Conservation (phyloP, 1,140 invertebrate species). For the honey bee (Apis mellifera) region DNA sequence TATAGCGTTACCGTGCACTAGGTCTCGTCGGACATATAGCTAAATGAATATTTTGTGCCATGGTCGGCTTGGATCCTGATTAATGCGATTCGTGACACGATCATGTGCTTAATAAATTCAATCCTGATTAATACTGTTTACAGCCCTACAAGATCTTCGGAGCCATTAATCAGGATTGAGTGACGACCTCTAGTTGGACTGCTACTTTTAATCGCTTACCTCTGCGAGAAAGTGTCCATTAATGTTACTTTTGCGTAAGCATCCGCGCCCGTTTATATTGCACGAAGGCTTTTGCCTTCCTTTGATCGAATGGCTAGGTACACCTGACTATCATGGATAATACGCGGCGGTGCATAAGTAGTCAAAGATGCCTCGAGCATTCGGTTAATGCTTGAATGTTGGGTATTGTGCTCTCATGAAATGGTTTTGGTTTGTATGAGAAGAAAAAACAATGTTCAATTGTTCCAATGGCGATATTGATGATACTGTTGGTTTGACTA, state of each 20-base stretch:
- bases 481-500: slow-evolving; percentile 17
- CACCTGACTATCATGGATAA: neutral
- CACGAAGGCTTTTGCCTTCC: slow-evolving; percentile 8
- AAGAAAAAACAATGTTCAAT: neutral
- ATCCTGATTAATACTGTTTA: slow-evolving; percentile 76
- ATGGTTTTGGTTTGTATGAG: neutral
- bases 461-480: neutral
- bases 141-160: slow-evolving; percentile 60
- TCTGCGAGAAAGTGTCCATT: slow-evolving; percentile 44
- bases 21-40: slow-evolving; percentile 33
- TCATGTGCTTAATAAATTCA: slow-evolving; percentile 63
- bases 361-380: neutral
- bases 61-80: slow-evolving; percentile 62
- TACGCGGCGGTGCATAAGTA: neutral
- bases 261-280: slow-evolving; percentile 8
- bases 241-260: slow-evolving; percentile 28
- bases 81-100: slow-evolving; percentile 66
- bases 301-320: neutral
- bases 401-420: neutral
- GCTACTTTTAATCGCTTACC: slow-evolving; percentile 28
- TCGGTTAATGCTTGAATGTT: slow-evolving; percentile 44
- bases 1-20: slow-evolving; percentile 4
- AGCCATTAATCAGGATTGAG: slow-evolving; percentile 74
- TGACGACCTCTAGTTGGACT: slow-evolving; percentile 62
- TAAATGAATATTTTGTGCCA: slow-evolving; percentile 61